Conservation (phyloP, 2,113 vertebrate genomes). For the Colinus virginianus region DNA sequence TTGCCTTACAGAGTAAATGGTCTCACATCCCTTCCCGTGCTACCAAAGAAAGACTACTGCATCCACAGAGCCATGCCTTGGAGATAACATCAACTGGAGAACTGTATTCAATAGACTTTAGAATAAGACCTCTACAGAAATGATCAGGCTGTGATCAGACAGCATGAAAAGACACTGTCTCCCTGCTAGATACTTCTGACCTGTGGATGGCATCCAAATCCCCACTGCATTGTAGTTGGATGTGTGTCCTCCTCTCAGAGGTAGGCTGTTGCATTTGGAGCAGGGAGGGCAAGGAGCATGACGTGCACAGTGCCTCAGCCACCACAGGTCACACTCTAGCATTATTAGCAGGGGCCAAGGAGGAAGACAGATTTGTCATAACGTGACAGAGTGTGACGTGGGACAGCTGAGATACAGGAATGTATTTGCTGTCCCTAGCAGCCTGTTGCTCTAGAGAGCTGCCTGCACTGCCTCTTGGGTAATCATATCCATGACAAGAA, state of each 20-base stretch:
- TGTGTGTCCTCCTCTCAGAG: background rate
- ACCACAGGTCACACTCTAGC: background rate
- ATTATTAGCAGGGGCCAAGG: background rate
- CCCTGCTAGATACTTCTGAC: background rate
- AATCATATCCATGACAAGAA: background rate
- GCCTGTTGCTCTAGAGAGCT: background rate
- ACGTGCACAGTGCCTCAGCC: background rate
- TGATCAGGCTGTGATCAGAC: background rate
- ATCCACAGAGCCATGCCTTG: background rate
- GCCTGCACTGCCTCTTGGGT: background rate
- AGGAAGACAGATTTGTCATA: background rate
- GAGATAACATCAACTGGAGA: background rate
- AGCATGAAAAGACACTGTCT: background rate
- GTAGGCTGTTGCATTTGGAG: background rate
- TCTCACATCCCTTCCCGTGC: background rate
- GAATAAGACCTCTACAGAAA: background rate
- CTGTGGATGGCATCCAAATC: accelerated
- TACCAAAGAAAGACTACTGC: background rate
- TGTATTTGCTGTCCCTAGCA: background rate
- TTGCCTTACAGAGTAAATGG: background rate
- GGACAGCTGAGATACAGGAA: background rate
- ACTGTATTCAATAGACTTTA: background rate
- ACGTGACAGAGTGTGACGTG: background rate
- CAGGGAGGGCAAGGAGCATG: background rate
- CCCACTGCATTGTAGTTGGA: background rate